Conservation (phyloP, 2,113 vertebrate species). For the Aldabrachelys gigantea region DNA sequence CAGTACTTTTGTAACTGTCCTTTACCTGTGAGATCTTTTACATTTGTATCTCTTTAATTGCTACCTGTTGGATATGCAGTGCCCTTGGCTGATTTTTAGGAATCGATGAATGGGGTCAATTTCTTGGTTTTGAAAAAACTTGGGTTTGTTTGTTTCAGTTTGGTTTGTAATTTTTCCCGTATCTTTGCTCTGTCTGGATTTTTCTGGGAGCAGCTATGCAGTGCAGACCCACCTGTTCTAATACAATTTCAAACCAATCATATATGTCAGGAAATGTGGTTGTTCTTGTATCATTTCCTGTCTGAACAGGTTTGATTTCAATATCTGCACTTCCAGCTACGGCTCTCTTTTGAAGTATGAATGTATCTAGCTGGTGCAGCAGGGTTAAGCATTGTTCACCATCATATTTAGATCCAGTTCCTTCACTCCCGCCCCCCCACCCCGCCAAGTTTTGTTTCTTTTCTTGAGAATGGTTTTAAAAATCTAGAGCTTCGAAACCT, state of each 20-base stretch:
- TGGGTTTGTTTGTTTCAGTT: neutral
- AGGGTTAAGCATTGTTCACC: neutral
- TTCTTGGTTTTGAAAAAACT: neutral
- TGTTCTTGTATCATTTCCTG: neutral
- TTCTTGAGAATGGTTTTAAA: neutral
- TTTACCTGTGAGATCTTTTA: neutral
- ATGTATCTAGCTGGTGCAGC: neutral
- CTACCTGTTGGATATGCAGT: neutral
- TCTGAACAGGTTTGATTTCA: neutral
- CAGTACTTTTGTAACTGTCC: neutral
- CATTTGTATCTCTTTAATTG: neutral
- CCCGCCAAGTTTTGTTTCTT: neutral
- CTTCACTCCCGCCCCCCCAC: neutral
- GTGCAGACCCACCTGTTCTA: neutral
- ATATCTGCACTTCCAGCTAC: neutral
- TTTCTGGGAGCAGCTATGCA: neutral
- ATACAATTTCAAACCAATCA: neutral
- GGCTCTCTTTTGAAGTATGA: neutral
- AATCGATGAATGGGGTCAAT: neutral
- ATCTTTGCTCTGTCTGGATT: neutral
- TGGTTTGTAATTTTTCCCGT: neutral
- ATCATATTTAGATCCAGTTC: neutral
- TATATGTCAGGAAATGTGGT: neutral
- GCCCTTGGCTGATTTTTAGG: neutral
- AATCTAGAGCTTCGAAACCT: neutral